Evolutionary conservation across 1,140 invertebrate genomes (phyloP).

Genomic region (Scaptomyza graminum): DNA sequence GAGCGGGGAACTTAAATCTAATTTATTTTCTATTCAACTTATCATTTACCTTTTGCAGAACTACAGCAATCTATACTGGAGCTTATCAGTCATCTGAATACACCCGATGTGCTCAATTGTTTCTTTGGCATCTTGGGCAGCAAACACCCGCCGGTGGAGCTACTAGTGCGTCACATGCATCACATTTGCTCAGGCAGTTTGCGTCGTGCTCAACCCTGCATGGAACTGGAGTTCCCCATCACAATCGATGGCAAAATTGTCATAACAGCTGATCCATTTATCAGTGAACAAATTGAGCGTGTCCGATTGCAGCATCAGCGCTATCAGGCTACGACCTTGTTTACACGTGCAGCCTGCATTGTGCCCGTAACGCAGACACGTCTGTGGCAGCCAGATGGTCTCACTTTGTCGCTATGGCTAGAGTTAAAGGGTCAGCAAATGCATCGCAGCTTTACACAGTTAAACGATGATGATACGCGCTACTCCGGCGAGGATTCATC

Average conservation of each 20-base stretch:
- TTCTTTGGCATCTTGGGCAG: constrained; percentile 71
- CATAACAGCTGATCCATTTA: constrained; percentile 59
- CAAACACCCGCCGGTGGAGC: constrained; percentile 74
- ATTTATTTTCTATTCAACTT: not conserved
- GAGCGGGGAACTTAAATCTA: not conserved
- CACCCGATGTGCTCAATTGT: constrained; percentile 69
- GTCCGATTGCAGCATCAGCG: constrained; percentile 70
- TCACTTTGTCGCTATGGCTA: constrained; percentile 76
- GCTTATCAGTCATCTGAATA: constrained; percentile 73
- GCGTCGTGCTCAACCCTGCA: constrained; percentile 63
- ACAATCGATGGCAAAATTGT: constrained; percentile 72
- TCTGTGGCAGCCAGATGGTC: constrained; percentile 69
- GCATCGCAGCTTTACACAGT: constrained; percentile 62
- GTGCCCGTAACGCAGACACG: constrained; percentile 73
- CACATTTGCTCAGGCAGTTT: constrained; percentile 62
- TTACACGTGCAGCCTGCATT: constrained; percentile 74
- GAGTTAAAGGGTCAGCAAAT: constrained; percentile 68
- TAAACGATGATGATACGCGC: constrained; percentile 69
- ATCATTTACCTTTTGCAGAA: constrained; percentile 36
- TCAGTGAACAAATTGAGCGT: constrained; percentile 69
- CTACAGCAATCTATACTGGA: constrained; percentile 78
- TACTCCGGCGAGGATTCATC: constrained; percentile 67
- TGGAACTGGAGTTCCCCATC: constrained; percentile 77
- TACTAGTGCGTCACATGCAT: constrained; percentile 73
- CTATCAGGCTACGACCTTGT: constrained; percentile 65